These are phyloP conservation scores for Choloepus didactylus DNA, from an alignment of 2,797 vertebrate species.

Conservation along the genomic window DNA sequence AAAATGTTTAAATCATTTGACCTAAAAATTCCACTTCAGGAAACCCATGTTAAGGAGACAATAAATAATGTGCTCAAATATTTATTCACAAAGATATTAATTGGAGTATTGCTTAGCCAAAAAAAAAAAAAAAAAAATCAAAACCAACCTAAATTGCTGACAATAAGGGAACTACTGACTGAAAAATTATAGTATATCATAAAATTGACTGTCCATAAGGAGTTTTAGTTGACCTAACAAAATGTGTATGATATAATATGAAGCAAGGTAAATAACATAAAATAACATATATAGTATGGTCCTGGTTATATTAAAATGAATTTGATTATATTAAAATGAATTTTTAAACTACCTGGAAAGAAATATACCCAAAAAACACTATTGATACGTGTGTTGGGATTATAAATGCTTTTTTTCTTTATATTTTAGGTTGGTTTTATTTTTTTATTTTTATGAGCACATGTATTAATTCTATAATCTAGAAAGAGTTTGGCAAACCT, in stretches of 20 bases:
- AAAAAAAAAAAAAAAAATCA: constrained; percentile 63
- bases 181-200: constrained; percentile 15
- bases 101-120: background rate
- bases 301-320: constrained; percentile 15
- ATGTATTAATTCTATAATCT: constrained; percentile 43
- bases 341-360: constrained; percentile 43
- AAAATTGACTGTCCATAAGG: constrained; percentile 7
- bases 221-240: constrained; percentile 15
- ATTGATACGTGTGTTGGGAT: background rate
- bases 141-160: constrained; percentile 61
- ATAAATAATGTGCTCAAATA: constrained; percentile 56
- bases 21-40: constrained; percentile 53
- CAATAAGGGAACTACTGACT: background rate
- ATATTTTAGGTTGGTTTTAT: background rate
- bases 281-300: background rate
- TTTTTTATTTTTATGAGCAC: constrained; percentile 44
- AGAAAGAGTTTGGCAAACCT: constrained; percentile 4
- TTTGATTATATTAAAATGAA: background rate
- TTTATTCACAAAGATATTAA: constrained; percentile 63
- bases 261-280: constrained; percentile 28
- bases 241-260: constrained; percentile 21
- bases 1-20: constrained; percentile 60
- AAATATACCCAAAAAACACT: constrained; percentile 42
- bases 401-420: background rate
- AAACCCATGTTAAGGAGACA: constrained; percentile 54